phyloP scores from a whole-genome alignment of 2,797 vertebrate genomes.

The Phalanger gymnotis region DNA sequence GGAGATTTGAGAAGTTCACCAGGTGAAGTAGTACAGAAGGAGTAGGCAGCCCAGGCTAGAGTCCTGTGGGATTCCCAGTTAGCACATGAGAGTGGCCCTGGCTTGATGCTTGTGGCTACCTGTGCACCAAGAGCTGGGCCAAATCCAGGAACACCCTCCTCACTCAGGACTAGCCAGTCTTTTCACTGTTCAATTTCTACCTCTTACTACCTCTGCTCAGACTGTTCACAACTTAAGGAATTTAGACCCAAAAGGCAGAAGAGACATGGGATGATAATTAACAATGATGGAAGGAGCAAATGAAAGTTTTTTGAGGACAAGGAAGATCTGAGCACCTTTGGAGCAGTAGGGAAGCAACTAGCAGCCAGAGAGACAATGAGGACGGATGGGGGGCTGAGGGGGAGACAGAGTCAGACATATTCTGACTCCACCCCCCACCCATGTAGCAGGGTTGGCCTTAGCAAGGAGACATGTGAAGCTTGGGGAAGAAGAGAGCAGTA shows the following conservation, averaged over 20 bases:
- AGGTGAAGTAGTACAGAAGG: neutral
- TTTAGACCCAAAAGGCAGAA: neutral
- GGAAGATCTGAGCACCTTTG: neutral
- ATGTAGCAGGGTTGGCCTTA: neutral
- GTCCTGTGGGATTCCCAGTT: neutral
- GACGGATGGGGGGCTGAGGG: too few relatives aligned
- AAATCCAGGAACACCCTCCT: neutral
- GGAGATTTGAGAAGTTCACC: neutral
- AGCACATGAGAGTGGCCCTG: too few relatives aligned
- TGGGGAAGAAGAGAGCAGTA: too few relatives aligned
- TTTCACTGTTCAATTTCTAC: neutral
- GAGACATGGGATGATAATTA: neutral
- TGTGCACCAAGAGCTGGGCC: neutral
- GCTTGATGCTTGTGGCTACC: neutral
- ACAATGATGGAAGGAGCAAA: neutral
- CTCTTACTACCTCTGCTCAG: neutral
- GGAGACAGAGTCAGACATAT: neutral
- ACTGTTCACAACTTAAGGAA: neutral
- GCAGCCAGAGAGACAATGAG: neutral
- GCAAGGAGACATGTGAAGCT: neutral
- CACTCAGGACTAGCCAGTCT: neutral
- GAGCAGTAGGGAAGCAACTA: neutral
- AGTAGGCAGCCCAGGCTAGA: neutral
- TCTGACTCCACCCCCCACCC: too few relatives aligned
- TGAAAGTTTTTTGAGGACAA: neutral